A percentile compares a stretch with the other conserved stretches of the same genome.
These are phyloP conservation scores for Aethina tumida DNA, from an alignment of 1,140 invertebrate genomes.

Conservation along the genomic window DNA sequence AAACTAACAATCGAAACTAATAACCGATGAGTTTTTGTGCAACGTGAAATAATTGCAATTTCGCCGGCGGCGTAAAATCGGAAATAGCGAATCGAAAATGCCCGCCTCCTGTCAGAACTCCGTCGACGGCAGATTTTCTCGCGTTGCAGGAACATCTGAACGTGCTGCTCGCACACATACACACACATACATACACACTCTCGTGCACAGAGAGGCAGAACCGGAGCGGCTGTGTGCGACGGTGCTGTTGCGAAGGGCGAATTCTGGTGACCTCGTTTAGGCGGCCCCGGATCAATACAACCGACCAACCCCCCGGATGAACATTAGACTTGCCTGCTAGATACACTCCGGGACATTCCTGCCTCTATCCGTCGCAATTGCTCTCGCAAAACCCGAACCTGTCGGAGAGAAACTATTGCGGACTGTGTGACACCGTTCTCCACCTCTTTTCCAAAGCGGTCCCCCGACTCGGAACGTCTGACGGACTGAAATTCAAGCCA, in stretches of 20 bases:
- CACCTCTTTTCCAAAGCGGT: no score
- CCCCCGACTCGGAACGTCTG: no score
- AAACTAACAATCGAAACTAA: no score
- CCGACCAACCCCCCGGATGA: slow-evolving; percentile 17
- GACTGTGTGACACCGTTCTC: no score
- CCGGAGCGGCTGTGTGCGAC: slow-evolving; percentile 1
- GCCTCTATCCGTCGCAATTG: background rate
- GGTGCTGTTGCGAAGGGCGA: slow-evolving; percentile 19
- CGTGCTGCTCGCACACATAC: background rate
- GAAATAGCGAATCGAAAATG: no score
- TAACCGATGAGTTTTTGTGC: no score
- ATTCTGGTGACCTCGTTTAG: slow-evolving; percentile 20
- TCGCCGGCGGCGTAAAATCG: no score
- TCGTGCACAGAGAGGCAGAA: no score
- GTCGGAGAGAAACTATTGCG: slow-evolving; percentile 1
- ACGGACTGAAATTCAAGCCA: background rate
- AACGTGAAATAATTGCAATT: no score
- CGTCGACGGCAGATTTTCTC: background rate
- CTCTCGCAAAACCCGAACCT: slow-evolving; percentile 4
- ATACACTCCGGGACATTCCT: slow-evolving; percentile 5
- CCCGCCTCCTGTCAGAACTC: background rate
- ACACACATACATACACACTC: no score
- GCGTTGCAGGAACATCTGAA: background rate
- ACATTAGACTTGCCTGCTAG: slow-evolving; percentile 13
- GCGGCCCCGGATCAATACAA: slow-evolving; percentile 19